These are phyloP conservation scores for Xiphias gladius DNA, from an alignment of 2,113 vertebrate species.

Conservation along the genomic window DNA sequence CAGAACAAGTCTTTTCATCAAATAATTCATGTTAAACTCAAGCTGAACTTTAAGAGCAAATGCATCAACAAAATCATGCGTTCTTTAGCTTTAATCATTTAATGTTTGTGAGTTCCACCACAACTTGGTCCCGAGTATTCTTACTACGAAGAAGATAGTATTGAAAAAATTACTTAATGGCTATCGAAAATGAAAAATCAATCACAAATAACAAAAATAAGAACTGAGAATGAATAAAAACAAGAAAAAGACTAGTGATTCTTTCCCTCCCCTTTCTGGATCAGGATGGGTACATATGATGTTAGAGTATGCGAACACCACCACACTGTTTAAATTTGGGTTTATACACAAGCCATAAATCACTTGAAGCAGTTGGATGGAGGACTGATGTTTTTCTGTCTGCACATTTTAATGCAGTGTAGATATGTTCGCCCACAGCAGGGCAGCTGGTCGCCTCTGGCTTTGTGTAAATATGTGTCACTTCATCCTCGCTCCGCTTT, in stretches of 20 bases:
- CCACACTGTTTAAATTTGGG: conserved; percentile 11
- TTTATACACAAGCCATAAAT: conserved; percentile 59
- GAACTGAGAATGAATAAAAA: not conserved
- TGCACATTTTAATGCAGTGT: conserved; percentile 9
- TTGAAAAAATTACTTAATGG: no score
- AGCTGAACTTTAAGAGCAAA: no score
- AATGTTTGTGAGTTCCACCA: no score
- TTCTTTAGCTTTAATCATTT: no score
- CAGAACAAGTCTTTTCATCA: not conserved
- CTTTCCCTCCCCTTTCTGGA: not conserved
- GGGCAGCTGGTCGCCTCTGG: not conserved
- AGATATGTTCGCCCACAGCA: conserved; percentile 21
- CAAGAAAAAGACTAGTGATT: not conserved
- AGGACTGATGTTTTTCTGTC: conserved; percentile 26
- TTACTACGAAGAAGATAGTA: no score
- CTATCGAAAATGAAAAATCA: no score
- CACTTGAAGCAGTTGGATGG: not conserved
- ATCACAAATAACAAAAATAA: not conserved
- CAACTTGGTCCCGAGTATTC: no score
- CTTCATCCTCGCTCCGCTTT: conserved; percentile 37
- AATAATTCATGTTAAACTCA: not conserved
- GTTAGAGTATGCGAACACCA: not conserved
- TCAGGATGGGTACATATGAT: not conserved
- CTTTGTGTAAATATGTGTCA: conserved; percentile 60
- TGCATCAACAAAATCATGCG: no score